Base-by-base conservation (phyloP, 2,113 vertebrate species). In the Monopterus albus region DNA sequence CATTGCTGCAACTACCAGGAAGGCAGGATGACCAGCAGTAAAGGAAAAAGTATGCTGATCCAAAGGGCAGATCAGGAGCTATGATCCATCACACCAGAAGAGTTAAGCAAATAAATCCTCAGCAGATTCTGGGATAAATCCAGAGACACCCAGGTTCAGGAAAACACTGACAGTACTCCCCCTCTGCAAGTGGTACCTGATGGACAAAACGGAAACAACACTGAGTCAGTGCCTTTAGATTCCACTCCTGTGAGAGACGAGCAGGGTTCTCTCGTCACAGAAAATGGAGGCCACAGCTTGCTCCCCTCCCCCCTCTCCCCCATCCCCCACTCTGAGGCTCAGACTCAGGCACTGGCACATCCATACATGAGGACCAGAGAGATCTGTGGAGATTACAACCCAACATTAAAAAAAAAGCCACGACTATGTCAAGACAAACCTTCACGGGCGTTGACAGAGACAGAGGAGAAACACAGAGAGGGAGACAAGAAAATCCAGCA, bases 281-380 rank as follows among this genome's bases (percentile, higher is more conserved):
- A 92, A 93, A 93, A 94, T 92, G 92, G 91, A 91, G 92, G 90
- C 88, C 90, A 90, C 91, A 89, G 92, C 89, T 90, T 83, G 81
- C 87, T 92, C 90, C 91, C 92, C 87, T 85, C 91, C 89, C 91
- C 87, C 91, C 87, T 76, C 83, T 82, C 88, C 91, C 90, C 92
- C 92, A 91, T 90, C 88, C 91, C 91, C 91, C 91, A 91, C 89
- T 78, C 86, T 50, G 26, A 78, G 85, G 82, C 88, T 85, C 74
- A 91, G 84, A 83, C 83, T 86, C 87, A 63, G 81, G 86, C 91
- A 88, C 89, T 89, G 91, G 91, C 87, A 92, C 89, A 90, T 91
- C 91, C 85, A 88, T 74, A 78, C 90, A 91, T 87, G 82, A 86
- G 85, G 85, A 92, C 87, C 91, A 88, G 73, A 75, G 76, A 88